Evolutionary conservation across 2,113 vertebrate species (phyloP).

Genomic region (Corythaeola cristata): DNA sequence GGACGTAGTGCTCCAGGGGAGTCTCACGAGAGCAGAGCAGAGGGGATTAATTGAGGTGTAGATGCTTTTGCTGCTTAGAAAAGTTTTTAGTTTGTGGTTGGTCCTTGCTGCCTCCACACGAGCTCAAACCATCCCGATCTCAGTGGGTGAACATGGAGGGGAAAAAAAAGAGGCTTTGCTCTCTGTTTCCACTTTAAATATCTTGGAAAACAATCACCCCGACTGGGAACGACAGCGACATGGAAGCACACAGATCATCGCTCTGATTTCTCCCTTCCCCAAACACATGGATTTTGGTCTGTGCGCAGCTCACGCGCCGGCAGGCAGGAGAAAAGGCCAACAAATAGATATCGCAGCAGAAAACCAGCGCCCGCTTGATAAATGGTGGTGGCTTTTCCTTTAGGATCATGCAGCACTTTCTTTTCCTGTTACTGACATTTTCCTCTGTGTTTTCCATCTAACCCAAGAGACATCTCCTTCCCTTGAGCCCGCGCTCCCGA

Average conservation of each 20-base stretch:
- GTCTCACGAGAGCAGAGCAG: too few species aligned
- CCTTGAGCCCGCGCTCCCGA: not conserved
- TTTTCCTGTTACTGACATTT: not conserved
- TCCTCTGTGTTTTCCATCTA: not conserved
- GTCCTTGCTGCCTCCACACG: not conserved
- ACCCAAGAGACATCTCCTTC: slow-evolving; percentile 1
- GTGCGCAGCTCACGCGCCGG: not conserved
- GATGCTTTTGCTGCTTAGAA: not conserved
- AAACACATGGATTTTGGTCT: not conserved
- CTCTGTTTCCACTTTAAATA: not conserved
- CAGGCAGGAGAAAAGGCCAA: not conserved
- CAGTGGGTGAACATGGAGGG: not conserved
- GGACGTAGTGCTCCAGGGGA: too few species aligned
- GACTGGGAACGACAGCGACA: accelerated
- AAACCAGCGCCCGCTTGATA: not conserved
- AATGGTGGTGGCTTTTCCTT: not conserved
- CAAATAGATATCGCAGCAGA: not conserved
- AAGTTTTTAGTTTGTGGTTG: not conserved
- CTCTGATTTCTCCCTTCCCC: not conserved
- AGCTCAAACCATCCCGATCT: not conserved
- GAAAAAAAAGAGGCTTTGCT: not conserved
- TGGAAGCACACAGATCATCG: not conserved
- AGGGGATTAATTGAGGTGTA: not conserved
- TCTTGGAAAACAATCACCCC: not conserved
- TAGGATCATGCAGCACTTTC: not conserved